Percentiles rank a stretch among this genome's conserved stretches.
Conservation (phyloP, 2,797 vertebrate species). For the Lacerta bilineata region DNA sequence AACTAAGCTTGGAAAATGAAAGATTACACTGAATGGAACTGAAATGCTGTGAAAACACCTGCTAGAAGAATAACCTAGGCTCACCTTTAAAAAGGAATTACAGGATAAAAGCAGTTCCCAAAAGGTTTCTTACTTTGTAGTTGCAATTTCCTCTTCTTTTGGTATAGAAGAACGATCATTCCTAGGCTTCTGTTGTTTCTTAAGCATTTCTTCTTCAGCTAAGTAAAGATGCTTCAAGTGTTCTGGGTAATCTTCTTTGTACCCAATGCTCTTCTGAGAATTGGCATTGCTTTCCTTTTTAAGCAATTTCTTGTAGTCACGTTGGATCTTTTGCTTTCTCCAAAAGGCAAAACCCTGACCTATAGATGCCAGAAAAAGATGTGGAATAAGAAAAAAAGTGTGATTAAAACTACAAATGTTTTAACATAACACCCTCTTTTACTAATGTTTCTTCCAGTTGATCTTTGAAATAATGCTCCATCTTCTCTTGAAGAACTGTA, state of each 20-base stretch:
- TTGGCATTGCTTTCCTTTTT: slow-evolving; percentile 80
- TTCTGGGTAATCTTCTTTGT: slow-evolving; percentile 89
- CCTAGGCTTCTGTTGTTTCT: slow-evolving; percentile 58
- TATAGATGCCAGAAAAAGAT: slow-evolving; percentile 66
- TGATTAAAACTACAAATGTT: background rate
- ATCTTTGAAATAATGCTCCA: background rate
- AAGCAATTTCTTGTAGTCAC: slow-evolving; percentile 89
- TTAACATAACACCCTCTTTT: background rate
- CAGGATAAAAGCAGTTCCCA: background rate
- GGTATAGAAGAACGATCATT: background rate
- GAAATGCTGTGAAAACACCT: background rate
- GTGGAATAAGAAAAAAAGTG: background rate
- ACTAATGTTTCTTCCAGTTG: background rate
- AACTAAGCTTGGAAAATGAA: background rate
- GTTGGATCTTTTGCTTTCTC: slow-evolving; percentile 87
- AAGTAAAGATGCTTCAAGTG: slow-evolving; percentile 94
- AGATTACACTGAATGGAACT: background rate
- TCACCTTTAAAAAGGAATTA: background rate
- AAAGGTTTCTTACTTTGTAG: slow-evolving; percentile 67
- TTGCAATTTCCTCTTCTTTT: slow-evolving; percentile 39
- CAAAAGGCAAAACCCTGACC: slow-evolving; percentile 93
- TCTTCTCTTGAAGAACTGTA: background rate
- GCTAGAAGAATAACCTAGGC: background rate
- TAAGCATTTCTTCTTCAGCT: slow-evolving; percentile 88
- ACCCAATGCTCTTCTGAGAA: slow-evolving; percentile 65